phyloP scores from a whole-genome alignment of 2,797 vertebrate species.

The Sebastes hopkinsi region DNA sequence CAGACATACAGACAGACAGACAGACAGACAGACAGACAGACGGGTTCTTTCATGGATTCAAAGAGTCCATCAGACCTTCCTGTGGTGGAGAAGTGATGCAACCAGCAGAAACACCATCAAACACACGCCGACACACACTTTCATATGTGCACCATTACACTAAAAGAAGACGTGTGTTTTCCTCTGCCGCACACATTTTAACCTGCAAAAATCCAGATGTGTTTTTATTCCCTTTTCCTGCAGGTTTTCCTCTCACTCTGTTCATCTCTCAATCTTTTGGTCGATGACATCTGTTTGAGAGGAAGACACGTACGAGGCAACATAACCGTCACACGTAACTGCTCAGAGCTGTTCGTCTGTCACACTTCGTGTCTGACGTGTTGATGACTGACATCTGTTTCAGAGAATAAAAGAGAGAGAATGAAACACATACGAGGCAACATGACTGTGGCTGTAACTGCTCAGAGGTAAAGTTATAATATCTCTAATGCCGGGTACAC shows the following conservation, averaged over 20 bases:
- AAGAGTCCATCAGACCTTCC: constrained; percentile 50
- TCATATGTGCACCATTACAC: neutral
- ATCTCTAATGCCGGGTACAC: no score
- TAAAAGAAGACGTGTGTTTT: neutral
- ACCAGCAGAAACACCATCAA: constrained; percentile 50
- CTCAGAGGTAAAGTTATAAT: neutral
- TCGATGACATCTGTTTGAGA: neutral
- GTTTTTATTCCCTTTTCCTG: neutral
- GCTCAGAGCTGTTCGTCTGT: neutral
- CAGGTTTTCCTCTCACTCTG: neutral
- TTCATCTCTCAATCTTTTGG: neutral
- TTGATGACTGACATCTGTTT: neutral
- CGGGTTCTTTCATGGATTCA: constrained; percentile 37
- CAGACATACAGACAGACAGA: neutral
- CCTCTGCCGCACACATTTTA: neutral
- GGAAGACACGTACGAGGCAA: neutral
- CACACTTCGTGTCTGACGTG: neutral
- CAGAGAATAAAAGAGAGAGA: neutral
- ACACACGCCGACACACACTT: constrained; percentile 22
- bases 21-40: constrained; percentile 8
- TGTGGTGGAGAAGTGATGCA: constrained; percentile 57
- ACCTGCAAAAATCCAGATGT: neutral
- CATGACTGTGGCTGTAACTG: neutral
- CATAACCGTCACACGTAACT: neutral
- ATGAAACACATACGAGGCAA: neutral